Percentiles rank a stretch among this genome's conserved stretches.
These are phyloP conservation scores for Lophotriccus pileatus DNA, from an alignment of 2,797 vertebrate species.

Conservation along the genomic window DNA sequence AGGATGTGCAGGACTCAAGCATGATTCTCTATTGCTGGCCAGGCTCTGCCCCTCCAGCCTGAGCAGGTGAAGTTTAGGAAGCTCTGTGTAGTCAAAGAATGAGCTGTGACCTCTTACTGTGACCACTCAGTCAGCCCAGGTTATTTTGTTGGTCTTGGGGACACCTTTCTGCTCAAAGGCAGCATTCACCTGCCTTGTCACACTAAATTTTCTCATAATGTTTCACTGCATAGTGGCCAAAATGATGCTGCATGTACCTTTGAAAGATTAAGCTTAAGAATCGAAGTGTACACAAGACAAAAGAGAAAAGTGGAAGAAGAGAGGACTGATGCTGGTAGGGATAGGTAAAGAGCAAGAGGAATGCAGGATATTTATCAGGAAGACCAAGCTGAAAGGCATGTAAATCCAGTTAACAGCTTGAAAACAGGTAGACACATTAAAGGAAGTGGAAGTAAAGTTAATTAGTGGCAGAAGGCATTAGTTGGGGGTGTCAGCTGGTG, in stretches of 20 bases:
- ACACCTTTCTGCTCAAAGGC: neutral
- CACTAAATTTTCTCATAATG: neutral
- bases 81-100: neutral
- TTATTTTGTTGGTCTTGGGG: neutral
- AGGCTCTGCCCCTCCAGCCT: neutral
- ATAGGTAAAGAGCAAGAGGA: neutral
- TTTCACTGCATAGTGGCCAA: neutral
- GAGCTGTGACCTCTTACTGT: neutral
- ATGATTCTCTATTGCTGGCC: accelerated
- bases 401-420: constrained; percentile 53
- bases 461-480: constrained; percentile 27
- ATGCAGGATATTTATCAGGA: neutral
- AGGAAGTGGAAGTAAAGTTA: constrained; percentile 55
- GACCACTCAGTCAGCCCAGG: neutral
- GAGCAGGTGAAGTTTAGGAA: neutral
- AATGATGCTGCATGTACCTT: neutral
- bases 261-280: neutral
- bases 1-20: neutral
- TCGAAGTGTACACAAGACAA: neutral
- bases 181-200: neutral
- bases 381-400: neutral
- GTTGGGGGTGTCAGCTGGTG: constrained; percentile 35
- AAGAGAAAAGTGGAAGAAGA: neutral
- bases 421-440: constrained; percentile 41
- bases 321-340: neutral